Percentiles rank a stretch among this genome's conserved stretches.
phyloP scores from a whole-genome alignment of 2,888 invertebrate genomes.

The Hydropsyche betteni region DNA sequence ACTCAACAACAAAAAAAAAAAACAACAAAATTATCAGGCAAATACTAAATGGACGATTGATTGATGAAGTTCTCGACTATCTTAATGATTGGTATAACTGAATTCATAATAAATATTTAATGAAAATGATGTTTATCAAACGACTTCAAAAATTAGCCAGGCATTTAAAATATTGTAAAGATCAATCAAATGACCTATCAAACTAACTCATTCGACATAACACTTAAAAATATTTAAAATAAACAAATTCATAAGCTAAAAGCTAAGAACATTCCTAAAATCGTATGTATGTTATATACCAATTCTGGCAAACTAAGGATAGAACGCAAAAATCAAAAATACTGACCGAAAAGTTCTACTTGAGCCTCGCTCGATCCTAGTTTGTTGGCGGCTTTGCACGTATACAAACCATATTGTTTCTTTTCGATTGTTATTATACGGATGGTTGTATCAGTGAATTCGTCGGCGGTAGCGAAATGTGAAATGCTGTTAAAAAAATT shows the following conservation, averaged over 20 bases:
- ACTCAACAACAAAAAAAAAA: conserved; percentile 53
- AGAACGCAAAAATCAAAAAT: conserved; percentile 31
- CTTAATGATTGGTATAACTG: no score
- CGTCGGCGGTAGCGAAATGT: conserved; percentile 90
- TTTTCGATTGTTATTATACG: conserved; percentile 92
- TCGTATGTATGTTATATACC: not conserved
- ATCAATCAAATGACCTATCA: not conserved
- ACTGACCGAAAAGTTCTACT: conserved; percentile 85
- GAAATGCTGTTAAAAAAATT: conserved; percentile 70
- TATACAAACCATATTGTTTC: conserved; percentile 85
- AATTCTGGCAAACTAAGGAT: not conserved
- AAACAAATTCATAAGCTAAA: not conserved
- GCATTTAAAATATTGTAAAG: no score
- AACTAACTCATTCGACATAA: not conserved
- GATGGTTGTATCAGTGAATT: conserved; percentile 89
- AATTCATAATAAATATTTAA: no score
- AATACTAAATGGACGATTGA: not conserved
- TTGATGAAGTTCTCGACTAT: no score
- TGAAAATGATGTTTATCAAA: no score
- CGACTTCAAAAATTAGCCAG: no score
- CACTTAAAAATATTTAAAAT: not conserved
- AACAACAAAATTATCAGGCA: not conserved
- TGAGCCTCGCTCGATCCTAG: conserved; percentile 81
- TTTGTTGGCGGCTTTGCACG: conserved; percentile 89
- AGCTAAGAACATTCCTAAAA: conserved; percentile 28